Evolutionary conservation across 2,797 vertebrate genomes (phyloP).

Genomic region (Oreochromis mossambicus): DNA sequence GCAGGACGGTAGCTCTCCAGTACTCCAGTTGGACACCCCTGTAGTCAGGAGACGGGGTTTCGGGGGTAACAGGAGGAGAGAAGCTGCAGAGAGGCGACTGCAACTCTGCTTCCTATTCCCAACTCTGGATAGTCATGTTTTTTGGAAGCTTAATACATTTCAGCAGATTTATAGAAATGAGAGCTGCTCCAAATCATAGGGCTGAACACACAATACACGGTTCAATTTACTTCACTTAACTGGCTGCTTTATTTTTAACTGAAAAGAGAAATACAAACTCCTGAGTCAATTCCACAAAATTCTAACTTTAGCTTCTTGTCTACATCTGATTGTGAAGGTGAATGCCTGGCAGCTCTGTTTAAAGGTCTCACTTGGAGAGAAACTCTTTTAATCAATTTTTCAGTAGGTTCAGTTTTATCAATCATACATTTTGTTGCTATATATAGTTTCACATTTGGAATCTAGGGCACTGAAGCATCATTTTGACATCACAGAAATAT

Average conservation of each 20-base stretch:
- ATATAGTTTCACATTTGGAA: not conserved
- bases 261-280: not conserved
- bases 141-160: not conserved
- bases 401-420: rapidly evolving
- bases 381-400: not conserved
- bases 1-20: rapidly evolving
- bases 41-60: rapidly evolving
- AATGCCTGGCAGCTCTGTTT: not conserved
- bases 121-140: not conserved
- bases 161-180: not conserved
- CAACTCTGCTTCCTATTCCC: rapidly evolving
- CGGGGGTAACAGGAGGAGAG: not conserved
- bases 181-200: rapidly evolving
- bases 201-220: not conserved
- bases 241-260: not conserved
- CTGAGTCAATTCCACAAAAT: not conserved
- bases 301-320: not conserved
- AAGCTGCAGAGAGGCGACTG: not conserved
- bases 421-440: rapidly evolving
- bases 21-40: not conserved
- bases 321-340: not conserved
- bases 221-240: not conserved
- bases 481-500: not conserved
- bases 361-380: rapidly evolving
- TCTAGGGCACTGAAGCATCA: not conserved